Base-by-base conservation (phyloP, 2,888 invertebrate species). In the Elmis aenea region DNA sequence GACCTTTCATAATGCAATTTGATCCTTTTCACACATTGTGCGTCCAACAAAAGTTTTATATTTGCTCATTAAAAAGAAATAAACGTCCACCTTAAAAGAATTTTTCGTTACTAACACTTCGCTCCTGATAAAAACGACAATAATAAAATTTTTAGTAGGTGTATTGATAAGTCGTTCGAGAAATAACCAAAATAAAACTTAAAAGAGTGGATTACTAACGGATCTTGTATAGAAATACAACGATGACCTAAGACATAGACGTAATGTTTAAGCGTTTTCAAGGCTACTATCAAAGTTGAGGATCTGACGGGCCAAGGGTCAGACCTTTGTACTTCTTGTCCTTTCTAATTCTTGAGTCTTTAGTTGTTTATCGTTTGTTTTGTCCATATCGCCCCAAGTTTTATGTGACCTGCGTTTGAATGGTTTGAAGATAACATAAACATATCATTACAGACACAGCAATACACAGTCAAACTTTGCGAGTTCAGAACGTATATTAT, bases 231-330 rank as follows among this genome's bases (percentile, higher is more conserved):
- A 26, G n/a, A 26, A 13, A 26, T 33, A 44, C 26, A 34, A 38
- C 34, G 36, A 22, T 38, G 42, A 38, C 36, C 30, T 30, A 36
- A 42, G 47, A 42, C 42, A 42, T 41, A 50, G 54, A 54, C 51
- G 51, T 46, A 46, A 34, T 34, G 52, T 54, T 52, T 51, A 50
- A 48, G 45, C 46, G 35, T 45, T 47, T 48, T 39, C 48, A 48
- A 48, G 49, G 52, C 41, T 52, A 28, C 21, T 57, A 58, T 58
- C 58, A 51, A 49, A 51, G 51, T 48, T 52, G 50, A 48, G 52
- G 51, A 52, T 57, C 54, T 52, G 51, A 51, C 53, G 46, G 56
- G 57, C 51, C 58, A 57, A 54, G 56, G 58, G 58, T 57, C 57
- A 56, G 54, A 49, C 49, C 50, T 54, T 56, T 46, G 49, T 49